These are phyloP conservation scores for Lasiurus borealis DNA, from an alignment of 2,113 vertebrate genomes.

Conservation along the genomic window DNA sequence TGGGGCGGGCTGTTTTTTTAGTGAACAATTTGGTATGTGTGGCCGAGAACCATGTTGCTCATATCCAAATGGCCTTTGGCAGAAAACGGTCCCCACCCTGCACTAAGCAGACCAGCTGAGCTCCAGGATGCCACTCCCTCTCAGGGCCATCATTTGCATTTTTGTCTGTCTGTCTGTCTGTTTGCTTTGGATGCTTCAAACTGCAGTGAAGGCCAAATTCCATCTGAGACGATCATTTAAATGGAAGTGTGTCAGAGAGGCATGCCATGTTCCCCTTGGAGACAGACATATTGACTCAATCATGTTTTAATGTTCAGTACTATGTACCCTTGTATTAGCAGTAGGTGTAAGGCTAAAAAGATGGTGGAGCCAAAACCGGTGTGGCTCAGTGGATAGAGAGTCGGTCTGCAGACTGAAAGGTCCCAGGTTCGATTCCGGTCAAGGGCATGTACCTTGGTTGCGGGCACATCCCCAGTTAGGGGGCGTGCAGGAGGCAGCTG, in stretches of 20 bases:
- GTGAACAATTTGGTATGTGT: no score
- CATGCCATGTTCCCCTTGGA: neutral
- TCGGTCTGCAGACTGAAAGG: no score
- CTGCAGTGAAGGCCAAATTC: neutral
- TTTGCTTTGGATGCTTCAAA: neutral
- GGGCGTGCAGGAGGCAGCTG: no score
- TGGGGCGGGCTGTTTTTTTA: no score
- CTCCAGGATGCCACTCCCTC: neutral
- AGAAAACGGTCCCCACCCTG: no score
- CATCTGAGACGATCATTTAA: slow-evolving; percentile 9
- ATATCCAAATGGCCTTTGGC: no score
- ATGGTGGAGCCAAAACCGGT: neutral
- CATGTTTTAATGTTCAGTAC: neutral
- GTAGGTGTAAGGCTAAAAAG: neutral
- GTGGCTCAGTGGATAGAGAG: no score
- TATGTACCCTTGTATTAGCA: neutral
- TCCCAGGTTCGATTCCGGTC: no score
- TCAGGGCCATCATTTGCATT: neutral
- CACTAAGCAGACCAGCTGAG: no score
- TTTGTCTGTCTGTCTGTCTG: neutral
- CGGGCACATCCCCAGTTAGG: no score
- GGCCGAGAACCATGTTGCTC: no score
- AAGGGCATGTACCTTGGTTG: no score
- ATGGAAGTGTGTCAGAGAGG: neutral
- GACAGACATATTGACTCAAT: neutral